These are phyloP conservation scores for Halcyon leucocephala DNA, from an alignment of 2,797 vertebrate species.

Conservation along the genomic window DNA sequence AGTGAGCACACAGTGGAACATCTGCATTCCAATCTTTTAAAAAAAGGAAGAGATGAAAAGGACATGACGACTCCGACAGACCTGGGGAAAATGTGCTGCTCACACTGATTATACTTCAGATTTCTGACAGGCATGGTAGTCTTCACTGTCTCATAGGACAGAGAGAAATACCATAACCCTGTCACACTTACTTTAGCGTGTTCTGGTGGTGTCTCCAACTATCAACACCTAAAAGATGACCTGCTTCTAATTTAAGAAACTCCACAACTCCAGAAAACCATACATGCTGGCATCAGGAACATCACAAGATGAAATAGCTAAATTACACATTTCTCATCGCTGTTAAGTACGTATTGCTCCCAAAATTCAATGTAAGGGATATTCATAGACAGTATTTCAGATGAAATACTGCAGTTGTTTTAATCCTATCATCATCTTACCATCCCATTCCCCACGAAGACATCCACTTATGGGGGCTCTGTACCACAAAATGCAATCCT, in stretches of 20 bases:
- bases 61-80: rapidly evolving
- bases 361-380: background rate
- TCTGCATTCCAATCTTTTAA: background rate
- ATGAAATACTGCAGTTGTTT: background rate
- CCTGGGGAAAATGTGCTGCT: background rate
- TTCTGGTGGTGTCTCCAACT: background rate
- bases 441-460: background rate
- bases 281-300: background rate
- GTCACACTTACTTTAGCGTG: background rate
- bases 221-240: background rate
- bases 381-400: background rate
- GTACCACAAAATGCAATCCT: background rate
- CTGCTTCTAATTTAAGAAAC: background rate
- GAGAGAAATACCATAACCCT: background rate
- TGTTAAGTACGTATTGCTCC: background rate
- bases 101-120: background rate
- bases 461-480: background rate
- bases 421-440: background rate
- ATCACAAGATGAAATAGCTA: background rate
- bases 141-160: background rate
- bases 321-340: background rate
- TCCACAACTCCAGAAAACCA: background rate
- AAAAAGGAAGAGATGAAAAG: background rate
- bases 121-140: background rate
- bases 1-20: background rate